Evolutionary conservation across 2,797 vertebrate genomes (phyloP).

Genomic region (Bufotes viridis): DNA sequence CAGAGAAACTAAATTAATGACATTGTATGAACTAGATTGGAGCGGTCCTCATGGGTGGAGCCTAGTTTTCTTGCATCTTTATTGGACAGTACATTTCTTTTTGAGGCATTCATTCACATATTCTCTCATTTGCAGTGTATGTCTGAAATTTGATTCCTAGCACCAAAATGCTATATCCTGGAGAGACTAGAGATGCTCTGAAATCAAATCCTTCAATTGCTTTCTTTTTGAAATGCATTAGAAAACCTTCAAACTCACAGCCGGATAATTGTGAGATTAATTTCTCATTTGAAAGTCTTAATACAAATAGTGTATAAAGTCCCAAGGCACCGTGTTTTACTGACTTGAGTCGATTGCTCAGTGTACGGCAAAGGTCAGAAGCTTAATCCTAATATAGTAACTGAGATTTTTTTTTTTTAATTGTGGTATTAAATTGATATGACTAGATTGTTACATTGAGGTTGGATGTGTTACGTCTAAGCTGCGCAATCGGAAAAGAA

Average conservation of each 20-base stretch:
- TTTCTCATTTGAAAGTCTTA: neutral
- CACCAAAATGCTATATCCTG: neutral
- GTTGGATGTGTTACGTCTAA: neutral
- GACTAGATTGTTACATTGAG: neutral
- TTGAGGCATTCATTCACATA: neutral
- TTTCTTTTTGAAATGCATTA: neutral
- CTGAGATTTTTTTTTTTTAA: neutral
- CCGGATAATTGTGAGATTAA: constrained; percentile 7
- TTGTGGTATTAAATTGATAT: neutral
- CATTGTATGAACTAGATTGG: too few species aligned
- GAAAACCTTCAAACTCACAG: neutral
- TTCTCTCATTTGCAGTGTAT: neutral
- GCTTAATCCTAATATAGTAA: neutral
- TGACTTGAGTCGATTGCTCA: neutral
- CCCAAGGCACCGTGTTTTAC: neutral
- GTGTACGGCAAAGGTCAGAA: neutral
- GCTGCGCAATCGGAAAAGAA: too few species aligned
- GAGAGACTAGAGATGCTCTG: neutral
- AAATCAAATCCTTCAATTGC: neutral
- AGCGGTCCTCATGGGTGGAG: too few species aligned
- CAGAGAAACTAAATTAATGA: too few species aligned
- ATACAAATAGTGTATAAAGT: neutral
- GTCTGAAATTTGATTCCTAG: neutral
- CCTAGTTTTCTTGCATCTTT: neutral
- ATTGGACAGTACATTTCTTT: neutral